A percentile compares a stretch with the other conserved stretches of the same genome.
Conservation (phyloP, 2,113 vertebrate species). For the Clarias gariepinus region DNA sequence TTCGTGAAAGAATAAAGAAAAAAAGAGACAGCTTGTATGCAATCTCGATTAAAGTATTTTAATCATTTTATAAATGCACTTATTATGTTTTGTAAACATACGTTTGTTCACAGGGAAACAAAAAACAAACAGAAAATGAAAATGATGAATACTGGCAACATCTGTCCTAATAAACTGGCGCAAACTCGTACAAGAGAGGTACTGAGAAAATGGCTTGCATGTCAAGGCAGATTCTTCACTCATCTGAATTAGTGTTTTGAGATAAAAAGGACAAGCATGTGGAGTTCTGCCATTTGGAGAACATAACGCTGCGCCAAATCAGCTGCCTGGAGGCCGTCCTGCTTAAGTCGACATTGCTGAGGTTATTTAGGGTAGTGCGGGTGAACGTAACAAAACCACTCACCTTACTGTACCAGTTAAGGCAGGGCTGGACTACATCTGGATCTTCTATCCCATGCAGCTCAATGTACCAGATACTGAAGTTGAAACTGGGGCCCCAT, state of each 20-base stretch:
- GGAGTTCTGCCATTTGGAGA: not conserved
- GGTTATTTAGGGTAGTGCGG: not conserved
- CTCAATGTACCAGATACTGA: slow-evolving; percentile 99
- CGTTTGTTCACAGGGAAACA: not conserved
- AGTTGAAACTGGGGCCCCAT: slow-evolving; percentile 99
- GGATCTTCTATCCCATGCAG: slow-evolving; percentile 97
- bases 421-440: slow-evolving; percentile 96
- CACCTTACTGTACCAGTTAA: slow-evolving; percentile 99
- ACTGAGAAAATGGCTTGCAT: not conserved
- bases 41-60: not conserved
- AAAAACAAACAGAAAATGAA: too few relatives aligned
- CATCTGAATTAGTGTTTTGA: not conserved
- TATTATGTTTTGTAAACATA: not conserved
- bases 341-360: not conserved
- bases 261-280: not conserved
- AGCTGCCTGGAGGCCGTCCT: not conserved
- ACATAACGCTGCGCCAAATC: not conserved
- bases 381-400: slow-evolving; percentile 48
- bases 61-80: not conserved
- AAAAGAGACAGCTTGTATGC: not conserved
- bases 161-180: not conserved
- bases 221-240: not conserved
- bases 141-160: not conserved
- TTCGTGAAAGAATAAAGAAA: not conserved
- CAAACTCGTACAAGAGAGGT: not conserved